These are phyloP conservation scores for Athalia circularis DNA, from an alignment of 2,888 invertebrate genomes.

Conservation along the genomic window DNA sequence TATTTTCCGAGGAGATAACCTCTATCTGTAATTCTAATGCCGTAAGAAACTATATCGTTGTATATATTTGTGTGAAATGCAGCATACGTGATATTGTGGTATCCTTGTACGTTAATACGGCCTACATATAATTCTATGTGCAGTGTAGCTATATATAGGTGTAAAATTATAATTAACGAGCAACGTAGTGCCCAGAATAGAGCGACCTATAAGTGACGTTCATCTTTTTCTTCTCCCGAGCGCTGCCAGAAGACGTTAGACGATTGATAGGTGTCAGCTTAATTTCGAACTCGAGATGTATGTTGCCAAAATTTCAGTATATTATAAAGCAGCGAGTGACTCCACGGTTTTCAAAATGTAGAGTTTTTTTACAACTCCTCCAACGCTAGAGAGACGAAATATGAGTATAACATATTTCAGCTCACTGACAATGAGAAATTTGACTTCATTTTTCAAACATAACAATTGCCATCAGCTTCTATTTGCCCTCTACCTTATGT, in stretches of 20 bases:
- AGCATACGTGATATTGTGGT: too few species aligned
- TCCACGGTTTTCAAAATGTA: too few species aligned
- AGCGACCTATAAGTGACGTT: not conserved
- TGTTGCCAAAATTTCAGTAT: not conserved
- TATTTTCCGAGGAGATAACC: slow-evolving; percentile 9
- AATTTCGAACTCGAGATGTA: not conserved
- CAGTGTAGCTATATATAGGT: not conserved
- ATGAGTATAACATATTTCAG: too few species aligned
- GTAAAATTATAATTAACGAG: not conserved
- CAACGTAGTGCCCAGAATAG: slow-evolving; percentile 4
- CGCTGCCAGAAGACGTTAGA: slow-evolving; percentile 9
- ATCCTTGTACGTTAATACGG: too few species aligned
- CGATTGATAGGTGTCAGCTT: slow-evolving; percentile 19
- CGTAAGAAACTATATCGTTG: not conserved
- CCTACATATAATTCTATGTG: not conserved
- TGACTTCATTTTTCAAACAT: not conserved
- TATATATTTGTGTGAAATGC: not conserved
- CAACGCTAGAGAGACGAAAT: too few species aligned
- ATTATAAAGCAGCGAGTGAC: too few species aligned
- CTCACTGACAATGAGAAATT: too few species aligned
- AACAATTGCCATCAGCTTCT: slow-evolving; percentile 1
- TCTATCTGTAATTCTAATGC: slow-evolving; percentile 17
- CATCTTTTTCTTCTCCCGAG: not conserved
- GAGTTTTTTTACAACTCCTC: too few species aligned
- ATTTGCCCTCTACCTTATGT: slow-evolving; percentile 3